Evolutionary conservation across 2,113 vertebrate genomes (phyloP).

Genomic region (Syrrhaptes paradoxus): DNA sequence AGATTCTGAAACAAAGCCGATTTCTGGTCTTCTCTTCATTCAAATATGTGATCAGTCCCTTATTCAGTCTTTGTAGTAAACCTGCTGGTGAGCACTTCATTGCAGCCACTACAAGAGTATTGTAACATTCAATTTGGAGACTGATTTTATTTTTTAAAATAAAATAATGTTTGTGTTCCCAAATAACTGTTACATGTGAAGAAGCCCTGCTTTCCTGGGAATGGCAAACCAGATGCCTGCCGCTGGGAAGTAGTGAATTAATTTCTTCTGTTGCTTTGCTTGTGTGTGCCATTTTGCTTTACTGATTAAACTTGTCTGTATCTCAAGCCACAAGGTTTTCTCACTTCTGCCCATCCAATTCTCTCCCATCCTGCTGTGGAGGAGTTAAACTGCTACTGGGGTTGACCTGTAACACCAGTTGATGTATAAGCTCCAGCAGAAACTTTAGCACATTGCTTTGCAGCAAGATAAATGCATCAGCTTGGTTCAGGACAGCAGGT

Average conservation of each 20-base stretch:
- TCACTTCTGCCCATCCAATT: accelerated
- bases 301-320: neutral
- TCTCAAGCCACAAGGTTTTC: neutral
- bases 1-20: neutral
- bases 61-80: neutral
- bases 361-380: accelerated
- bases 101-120: neutral
- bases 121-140: neutral
- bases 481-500: neutral
- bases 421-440: neutral
- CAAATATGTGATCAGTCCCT: neutral
- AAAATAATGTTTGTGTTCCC: neutral
- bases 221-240: neutral
- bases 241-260: accelerated
- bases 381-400: neutral
- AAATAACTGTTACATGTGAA: accelerated
- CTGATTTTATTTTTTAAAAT: neutral
- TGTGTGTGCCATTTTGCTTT: neutral
- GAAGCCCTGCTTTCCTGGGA: neutral
- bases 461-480: neutral
- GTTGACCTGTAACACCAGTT: neutral
- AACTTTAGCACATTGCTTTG: neutral
- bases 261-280: neutral
- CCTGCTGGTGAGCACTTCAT: neutral
- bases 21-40: neutral